Conservation (phyloP, 2,888 invertebrate genomes). For the Drosophila hamatofila region DNA sequence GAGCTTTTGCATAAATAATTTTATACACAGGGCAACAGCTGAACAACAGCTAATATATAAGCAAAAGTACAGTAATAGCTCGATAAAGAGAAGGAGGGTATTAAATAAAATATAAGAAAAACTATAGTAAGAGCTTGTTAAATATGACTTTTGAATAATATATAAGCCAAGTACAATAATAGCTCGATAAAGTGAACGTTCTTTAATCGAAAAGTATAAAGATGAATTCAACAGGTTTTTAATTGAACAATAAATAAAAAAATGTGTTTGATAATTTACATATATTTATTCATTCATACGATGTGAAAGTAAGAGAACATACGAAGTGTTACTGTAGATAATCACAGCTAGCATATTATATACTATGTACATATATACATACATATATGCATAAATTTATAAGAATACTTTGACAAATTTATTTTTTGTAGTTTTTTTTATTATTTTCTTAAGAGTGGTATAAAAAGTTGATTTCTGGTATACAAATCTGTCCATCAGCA, state of each 20-base stretch:
- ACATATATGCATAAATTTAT: not conserved
- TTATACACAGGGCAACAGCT: conserved; percentile 26
- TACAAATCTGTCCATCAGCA: conserved; percentile 29
- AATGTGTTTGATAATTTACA: not conserved
- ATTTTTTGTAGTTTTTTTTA: conserved; percentile 5
- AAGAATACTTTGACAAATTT: conserved; percentile 18
- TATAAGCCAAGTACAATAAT: not conserved
- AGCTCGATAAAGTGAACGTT: not conserved
- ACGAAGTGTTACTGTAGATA: not conserved
- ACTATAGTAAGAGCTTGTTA: not conserved
- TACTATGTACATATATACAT: not conserved
- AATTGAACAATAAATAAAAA: not conserved
- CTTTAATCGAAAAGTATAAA: no score
- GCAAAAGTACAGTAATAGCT: not conserved
- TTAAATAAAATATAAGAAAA: not conserved
- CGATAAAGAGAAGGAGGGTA: not conserved
- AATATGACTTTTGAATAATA: not conserved
- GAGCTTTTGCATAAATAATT: not conserved
- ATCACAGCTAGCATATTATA: not conserved
- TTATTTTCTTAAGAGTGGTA: conserved; percentile 13
- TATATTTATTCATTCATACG: not conserved
- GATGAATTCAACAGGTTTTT: not conserved
- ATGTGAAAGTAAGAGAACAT: not conserved
- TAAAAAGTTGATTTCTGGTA: conserved; percentile 20
- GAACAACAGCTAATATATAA: conserved; percentile 4